Evolutionary conservation across 2,888 invertebrate species (phyloP).

Genomic region (Conops quadrifasciatus): DNA sequence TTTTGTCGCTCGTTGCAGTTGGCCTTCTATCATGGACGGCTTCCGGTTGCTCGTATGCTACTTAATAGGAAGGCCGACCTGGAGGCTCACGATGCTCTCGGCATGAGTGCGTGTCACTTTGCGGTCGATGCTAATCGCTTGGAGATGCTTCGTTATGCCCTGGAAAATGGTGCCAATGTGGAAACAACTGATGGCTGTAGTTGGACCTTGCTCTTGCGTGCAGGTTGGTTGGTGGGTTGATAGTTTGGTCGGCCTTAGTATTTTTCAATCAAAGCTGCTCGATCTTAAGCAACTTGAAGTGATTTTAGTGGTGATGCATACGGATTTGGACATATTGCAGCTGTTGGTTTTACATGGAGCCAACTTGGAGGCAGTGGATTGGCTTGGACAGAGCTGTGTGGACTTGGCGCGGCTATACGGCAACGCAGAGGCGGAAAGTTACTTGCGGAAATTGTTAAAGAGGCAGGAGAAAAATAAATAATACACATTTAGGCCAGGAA

Average conservation of each 20-base stretch:
- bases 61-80: slow-evolving; percentile 62
- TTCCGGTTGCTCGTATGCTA: slow-evolving; percentile 60
- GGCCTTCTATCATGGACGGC: slow-evolving; percentile 61
- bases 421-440: slow-evolving; percentile 51
- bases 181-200: slow-evolving; percentile 59
- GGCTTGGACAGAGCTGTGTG: slow-evolving; percentile 53
- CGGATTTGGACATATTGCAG: slow-evolving; percentile 57
- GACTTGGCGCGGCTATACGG: slow-evolving; percentile 58
- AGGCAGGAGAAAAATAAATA: slow-evolving; percentile 5
- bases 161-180: slow-evolving; percentile 59
- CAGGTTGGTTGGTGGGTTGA: slow-evolving; percentile 49
- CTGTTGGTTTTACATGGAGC: slow-evolving; percentile 57
- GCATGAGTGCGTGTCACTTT: slow-evolving; percentile 62
- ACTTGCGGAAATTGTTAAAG: slow-evolving; percentile 51
- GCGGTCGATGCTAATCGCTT: slow-evolving; percentile 62
- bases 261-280: background rate
- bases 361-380: slow-evolving; percentile 52
- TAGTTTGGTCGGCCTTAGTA: too few relatives aligned
- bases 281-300: slow-evolving; percentile 5
- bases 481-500: background rate
- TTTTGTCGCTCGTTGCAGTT: slow-evolving; percentile 47
- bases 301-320: slow-evolving; percentile 57
- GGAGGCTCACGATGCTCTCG: slow-evolving; percentile 59
- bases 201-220: slow-evolving; percentile 62
- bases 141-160: slow-evolving; percentile 60